Conservation (phyloP, 1,140 invertebrate genomes). For the Drosophila simulans region DNA sequence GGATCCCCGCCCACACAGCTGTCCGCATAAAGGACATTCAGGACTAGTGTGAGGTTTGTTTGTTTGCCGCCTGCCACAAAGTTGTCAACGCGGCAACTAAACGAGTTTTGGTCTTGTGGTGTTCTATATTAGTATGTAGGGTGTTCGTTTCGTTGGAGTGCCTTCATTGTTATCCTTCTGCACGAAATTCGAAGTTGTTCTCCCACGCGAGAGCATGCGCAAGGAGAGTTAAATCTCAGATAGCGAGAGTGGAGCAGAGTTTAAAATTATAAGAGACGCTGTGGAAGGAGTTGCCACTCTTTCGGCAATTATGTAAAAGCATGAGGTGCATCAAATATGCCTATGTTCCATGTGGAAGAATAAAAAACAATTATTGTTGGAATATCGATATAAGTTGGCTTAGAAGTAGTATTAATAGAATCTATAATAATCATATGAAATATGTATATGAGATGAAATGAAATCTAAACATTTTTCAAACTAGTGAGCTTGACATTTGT, state of each 20-base stretch:
- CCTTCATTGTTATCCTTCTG: conserved; percentile 37
- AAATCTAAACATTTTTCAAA: too few relatives aligned
- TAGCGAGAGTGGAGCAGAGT: neutral
- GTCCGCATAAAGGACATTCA: conserved; percentile 29
- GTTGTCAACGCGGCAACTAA: conserved; percentile 75
- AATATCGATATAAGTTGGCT: too few relatives aligned
- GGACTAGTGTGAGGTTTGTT: conserved; percentile 25
- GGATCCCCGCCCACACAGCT: neutral
- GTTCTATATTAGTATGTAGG: conserved; percentile 50
- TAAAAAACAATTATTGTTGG: too few relatives aligned
- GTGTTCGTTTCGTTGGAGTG: conserved; percentile 28
- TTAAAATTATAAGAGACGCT: conserved; percentile 13
- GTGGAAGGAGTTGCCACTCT: conserved; percentile 16
- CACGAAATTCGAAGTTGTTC: conserved; percentile 46
- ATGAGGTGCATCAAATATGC: too few relatives aligned
- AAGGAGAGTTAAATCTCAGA: conserved; percentile 2
- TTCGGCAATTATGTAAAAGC: conserved; percentile 34
- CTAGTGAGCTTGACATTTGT: too few relatives aligned
- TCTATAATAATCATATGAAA: too few relatives aligned
- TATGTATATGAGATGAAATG: too few relatives aligned
- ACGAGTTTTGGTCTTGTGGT: conserved; percentile 67
- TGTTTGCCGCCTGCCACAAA: conserved; percentile 65
- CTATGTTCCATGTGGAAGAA: neutral
- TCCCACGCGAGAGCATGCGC: conserved; percentile 4
- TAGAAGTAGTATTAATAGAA: too few relatives aligned